A percentile compares a stretch with the other conserved stretches of the same genome.
Conservation (phyloP, 2,888 invertebrate genomes). For the Alcis repandata region DNA sequence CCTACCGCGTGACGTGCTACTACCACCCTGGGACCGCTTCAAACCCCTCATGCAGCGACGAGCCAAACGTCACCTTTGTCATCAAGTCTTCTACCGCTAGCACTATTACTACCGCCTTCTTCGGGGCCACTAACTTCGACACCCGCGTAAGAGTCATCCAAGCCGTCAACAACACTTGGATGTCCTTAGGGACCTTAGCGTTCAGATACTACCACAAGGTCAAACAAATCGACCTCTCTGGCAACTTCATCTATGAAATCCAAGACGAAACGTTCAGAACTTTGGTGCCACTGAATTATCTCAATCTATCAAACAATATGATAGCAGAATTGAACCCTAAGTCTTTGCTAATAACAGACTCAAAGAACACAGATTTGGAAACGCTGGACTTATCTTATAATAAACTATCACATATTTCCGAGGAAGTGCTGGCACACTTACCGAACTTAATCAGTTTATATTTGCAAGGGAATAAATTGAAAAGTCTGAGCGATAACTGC, state of each 20-base stretch:
- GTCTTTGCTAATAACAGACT: conserved; percentile 57
- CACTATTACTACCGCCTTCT: conserved; percentile 61
- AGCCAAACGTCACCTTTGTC: conserved; percentile 63
- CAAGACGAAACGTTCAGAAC: conserved; percentile 62
- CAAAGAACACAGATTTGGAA: conserved; percentile 47
- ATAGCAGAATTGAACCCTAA: conserved; percentile 57
- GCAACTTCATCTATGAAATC: conserved; percentile 61
- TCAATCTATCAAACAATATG: conserved; percentile 70
- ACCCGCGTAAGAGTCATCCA: conserved; percentile 64
- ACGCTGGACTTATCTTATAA: conserved; percentile 70
- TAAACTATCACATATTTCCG: conserved; percentile 53
- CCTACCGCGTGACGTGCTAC: conserved; percentile 64
- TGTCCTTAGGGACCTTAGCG: conserved; percentile 53
- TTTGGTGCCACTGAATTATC: conserved; percentile 50
- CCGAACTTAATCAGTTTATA: conserved; percentile 59
- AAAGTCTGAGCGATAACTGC: conserved; percentile 58
- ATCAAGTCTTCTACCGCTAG: conserved; percentile 54
- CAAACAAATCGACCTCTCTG: conserved; percentile 59
- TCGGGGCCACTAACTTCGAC: conserved; percentile 76
- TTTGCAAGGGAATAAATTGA: conserved; percentile 65
- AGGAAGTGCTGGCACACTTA: conserved; percentile 55
- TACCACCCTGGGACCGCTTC: conserved; percentile 54
- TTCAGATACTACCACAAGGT: conserved; percentile 68
- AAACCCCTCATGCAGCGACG: conserved; percentile 57
- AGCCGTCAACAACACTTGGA: conserved; percentile 63